Base-by-base conservation (phyloP, 2,888 invertebrate species). In the Dicycla oo region DNA sequence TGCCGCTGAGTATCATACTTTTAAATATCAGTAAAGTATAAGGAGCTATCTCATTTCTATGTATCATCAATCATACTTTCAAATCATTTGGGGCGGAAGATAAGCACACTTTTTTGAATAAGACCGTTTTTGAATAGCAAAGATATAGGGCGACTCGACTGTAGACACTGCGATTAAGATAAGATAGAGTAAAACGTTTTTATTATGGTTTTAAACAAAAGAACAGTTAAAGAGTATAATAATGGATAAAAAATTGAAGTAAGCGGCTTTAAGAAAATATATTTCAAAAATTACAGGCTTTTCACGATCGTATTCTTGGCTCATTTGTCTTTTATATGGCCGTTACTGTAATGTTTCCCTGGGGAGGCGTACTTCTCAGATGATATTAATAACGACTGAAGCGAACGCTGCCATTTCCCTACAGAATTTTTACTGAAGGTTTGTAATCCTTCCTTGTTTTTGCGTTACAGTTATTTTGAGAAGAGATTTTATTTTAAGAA, bases 31-130 rank as follows among this genome's bases (percentile, higher is more conserved):
- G 83, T 86, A 85, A 87, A 89, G 83, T 81, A 71, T 86, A 74
- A 81, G 85, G 84, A 89, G 88, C 89, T 89, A 89, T 88, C 89
- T 90, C 86, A 87, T 89, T 89, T 86, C 88, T 87, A 88, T 87
- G 88, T 86, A 87, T 88, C 91, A 92, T 92, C 91, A 92, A 92
- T 92, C 91, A 91, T 91, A 90, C 90, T 92, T 90, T 91, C 88
- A 91, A 91, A 90, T 91, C 86, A 89, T 90, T 91, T 86, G 84
- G 86, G 86, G 73, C 58, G 73, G 82, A 87, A 86, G 89, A 91
- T 89, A 90, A 90, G 86, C 84, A 87, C 86, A 83, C 84, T 86
- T 89, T 88, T 90, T 90, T 89, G 88, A 88, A 88, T 88, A 86
- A 86, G 80, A 87, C 84, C 81, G 84, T 84, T 86, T 88, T 86